Evolutionary conservation across 2,113 vertebrate species (phyloP).

Genomic region (Pungitius pungitius): DNA sequence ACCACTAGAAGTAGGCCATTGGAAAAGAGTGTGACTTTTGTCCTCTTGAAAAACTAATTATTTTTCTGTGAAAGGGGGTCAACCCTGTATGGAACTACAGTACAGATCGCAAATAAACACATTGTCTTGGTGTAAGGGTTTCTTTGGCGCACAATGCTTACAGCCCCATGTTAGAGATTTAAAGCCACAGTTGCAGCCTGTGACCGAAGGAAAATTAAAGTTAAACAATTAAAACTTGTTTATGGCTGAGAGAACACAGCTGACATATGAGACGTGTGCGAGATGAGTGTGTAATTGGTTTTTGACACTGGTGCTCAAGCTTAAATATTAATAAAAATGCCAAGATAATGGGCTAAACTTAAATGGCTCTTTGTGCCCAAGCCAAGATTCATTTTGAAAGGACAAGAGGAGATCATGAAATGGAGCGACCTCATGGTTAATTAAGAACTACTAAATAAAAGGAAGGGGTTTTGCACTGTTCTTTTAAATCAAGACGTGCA

Average conservation of each 20-base stretch:
- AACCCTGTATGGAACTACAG: background rate
- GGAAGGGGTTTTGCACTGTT: background rate
- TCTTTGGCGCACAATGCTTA: background rate
- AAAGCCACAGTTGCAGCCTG: background rate
- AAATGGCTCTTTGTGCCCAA: conserved; percentile 15
- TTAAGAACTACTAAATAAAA: background rate
- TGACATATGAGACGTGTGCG: conserved; percentile 12
- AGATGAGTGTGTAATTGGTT: conserved; percentile 20
- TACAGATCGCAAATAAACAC: background rate
- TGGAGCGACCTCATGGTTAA: conserved; percentile 1
- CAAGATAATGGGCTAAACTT: conserved; percentile 32
- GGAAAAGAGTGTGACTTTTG: background rate
- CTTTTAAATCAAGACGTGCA: background rate
- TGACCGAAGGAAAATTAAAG: conserved; percentile 17
- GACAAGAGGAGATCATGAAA: conserved; percentile 15
- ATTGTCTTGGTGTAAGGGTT: background rate
- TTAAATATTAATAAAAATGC: conserved; percentile 36
- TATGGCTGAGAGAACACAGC: conserved; percentile 21
- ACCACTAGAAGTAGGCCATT: background rate
- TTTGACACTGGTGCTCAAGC: conserved; percentile 28
- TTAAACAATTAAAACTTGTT: conserved; percentile 41
- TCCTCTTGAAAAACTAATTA: background rate
- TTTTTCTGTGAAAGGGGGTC: background rate
- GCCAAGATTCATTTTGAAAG: conserved; percentile 2
- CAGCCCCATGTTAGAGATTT: background rate